Evolutionary conservation across 2,797 vertebrate genomes (phyloP).

Genomic region (Remorina albescens): DNA sequence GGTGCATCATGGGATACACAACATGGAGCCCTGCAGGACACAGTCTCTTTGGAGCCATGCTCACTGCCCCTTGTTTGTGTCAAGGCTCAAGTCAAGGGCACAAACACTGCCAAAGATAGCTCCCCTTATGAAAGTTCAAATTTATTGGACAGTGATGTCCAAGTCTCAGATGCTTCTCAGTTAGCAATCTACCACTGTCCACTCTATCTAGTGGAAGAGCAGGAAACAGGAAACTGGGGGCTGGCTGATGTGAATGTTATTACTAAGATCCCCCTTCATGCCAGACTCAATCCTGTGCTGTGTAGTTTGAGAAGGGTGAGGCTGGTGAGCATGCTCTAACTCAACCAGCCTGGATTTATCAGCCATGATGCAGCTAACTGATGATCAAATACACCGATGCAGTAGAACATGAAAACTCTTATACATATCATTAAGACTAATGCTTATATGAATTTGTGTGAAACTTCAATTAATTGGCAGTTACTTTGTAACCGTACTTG

Average conservation of each 20-base stretch:
- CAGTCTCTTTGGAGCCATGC: constrained; percentile 67
- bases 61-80: constrained; percentile 82
- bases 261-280: constrained; percentile 71
- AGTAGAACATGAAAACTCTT: background rate
- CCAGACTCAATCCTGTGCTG: constrained; percentile 69
- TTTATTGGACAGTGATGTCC: constrained; percentile 13
- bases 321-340: constrained; percentile 73
- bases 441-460: constrained; percentile 4
- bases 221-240: constrained; percentile 36
- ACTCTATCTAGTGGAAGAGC: constrained; percentile 76
- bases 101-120: background rate
- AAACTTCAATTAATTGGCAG: constrained; percentile 9
- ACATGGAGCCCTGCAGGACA: constrained; percentile 75
- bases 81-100: constrained; percentile 45
- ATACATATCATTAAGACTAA: background rate
- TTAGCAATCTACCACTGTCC: constrained; percentile 84
- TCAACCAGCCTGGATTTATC: background rate
- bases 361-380: constrained; percentile 2
- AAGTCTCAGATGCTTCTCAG: constrained; percentile 14
- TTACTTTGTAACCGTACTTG: background rate
- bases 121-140: constrained; percentile 23
- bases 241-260: constrained; percentile 72
- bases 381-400: background rate
- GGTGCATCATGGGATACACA: constrained; percentile 85
- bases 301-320: constrained; percentile 79